Conservation (phyloP, 2,888 invertebrate genomes). For the Meganola albula region DNA sequence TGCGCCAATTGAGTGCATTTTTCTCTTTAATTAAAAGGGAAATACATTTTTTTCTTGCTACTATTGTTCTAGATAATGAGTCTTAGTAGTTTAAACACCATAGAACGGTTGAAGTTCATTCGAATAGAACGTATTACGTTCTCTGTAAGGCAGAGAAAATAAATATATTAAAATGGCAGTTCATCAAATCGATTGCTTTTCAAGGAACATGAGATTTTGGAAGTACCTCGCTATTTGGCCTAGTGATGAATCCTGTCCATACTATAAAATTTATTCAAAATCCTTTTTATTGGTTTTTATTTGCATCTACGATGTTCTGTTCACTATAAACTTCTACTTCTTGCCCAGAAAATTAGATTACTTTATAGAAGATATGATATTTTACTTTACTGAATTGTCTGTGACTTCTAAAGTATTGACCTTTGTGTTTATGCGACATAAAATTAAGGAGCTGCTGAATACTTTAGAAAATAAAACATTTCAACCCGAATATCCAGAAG, state of each 20-base stretch:
- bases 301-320: constrained; percentile 31
- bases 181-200: constrained; percentile 47
- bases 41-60: constrained; percentile 11
- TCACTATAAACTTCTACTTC: constrained; percentile 42
- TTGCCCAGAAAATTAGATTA: constrained; percentile 39
- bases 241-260: constrained; percentile 11
- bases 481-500: constrained; percentile 33
- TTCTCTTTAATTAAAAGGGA: constrained; percentile 10
- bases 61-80: too few relatives aligned
- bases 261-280: constrained; percentile 35
- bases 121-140: too few relatives aligned
- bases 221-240: constrained; percentile 44
- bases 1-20: not conserved
- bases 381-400: constrained; percentile 44
- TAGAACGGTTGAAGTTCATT: too few relatives aligned
- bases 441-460: constrained; percentile 34
- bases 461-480: constrained; percentile 45
- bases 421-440: constrained; percentile 31
- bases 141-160: too few relatives aligned
- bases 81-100: too few relatives aligned
- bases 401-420: constrained; percentile 43
- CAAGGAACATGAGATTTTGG: constrained; percentile 40
- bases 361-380: constrained; percentile 45
- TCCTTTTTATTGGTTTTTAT: constrained; percentile 30
- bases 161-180: constrained; percentile 21